These are phyloP conservation scores for Prosapia bicincta DNA, from an alignment of 2,888 invertebrate genomes.

Conservation along the genomic window DNA sequence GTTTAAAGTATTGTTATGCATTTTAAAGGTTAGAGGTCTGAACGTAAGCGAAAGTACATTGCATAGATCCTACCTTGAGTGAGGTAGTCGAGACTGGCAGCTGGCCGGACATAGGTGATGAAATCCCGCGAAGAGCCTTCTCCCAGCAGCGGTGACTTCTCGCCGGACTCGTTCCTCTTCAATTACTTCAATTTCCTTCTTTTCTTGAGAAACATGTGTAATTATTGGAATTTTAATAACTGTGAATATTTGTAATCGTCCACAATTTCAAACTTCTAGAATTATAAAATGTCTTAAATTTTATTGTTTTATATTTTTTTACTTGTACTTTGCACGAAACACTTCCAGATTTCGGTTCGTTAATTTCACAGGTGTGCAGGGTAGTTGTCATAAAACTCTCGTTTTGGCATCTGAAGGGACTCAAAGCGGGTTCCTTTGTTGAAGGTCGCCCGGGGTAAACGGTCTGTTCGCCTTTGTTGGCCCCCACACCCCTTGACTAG, in stretches of 20 bases:
- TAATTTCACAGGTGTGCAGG: conserved; percentile 10
- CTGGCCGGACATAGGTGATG: background rate
- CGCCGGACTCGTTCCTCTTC: background rate
- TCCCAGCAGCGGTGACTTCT: background rate
- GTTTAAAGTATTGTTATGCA: background rate
- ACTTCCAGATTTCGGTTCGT: background rate
- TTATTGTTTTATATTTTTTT: no score
- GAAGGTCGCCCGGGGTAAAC: conserved; percentile 6
- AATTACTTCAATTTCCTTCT: background rate
- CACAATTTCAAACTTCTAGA: no score
- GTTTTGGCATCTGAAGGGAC: conserved; percentile 24
- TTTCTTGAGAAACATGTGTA: no score
- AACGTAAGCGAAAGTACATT: conserved; percentile 34
- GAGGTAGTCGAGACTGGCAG: background rate
- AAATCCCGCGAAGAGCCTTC: background rate
- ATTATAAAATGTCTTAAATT: no score
- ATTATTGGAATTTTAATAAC: no score
- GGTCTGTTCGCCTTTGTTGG: conserved; percentile 8
- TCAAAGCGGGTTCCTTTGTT: conserved; percentile 22
- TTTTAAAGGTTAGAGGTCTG: conserved; percentile 27
- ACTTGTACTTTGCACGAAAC: no score
- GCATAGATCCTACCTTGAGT: conserved; percentile 34
- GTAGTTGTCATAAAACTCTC: conserved; percentile 24
- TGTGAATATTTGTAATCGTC: no score
- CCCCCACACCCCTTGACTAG: background rate